phyloP scores from a whole-genome alignment of 2,888 invertebrate species.

The Rotaria magnacalcarata region DNA sequence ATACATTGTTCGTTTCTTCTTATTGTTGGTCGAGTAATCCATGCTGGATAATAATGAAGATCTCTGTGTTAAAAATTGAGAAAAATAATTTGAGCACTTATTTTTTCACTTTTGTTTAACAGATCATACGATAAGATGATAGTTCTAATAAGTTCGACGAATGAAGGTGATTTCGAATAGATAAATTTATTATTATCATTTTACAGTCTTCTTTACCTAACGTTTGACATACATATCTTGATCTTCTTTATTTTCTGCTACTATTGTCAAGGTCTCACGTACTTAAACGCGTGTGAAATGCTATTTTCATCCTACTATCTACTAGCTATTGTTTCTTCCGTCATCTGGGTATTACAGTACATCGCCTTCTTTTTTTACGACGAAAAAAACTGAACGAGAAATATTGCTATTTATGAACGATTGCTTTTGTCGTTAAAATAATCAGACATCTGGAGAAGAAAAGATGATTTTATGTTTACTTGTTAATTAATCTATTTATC shows the following conservation, averaged over 20 bases:
- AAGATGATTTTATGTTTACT: neutral
- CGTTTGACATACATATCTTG: neutral
- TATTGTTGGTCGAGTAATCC: neutral
- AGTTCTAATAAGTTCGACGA: neutral
- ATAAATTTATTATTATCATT: neutral
- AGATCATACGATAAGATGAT: neutral
- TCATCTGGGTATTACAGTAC: neutral
- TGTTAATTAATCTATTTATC: neutral
- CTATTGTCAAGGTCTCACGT: neutral
- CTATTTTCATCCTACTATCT: neutral
- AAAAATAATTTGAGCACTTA: neutral
- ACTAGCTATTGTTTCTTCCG: neutral
- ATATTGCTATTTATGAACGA: neutral
- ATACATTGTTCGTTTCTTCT: neutral
- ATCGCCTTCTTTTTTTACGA: neutral
- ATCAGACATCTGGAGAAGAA: neutral
- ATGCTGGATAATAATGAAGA: neutral
- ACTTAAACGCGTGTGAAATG: neutral
- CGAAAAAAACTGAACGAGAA: neutral
- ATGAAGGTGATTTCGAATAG: neutral
- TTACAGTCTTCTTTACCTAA: neutral
- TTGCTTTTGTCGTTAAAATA: neutral
- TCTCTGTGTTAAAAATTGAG: neutral
- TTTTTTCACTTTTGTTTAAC: neutral
- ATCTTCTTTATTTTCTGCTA: neutral